Evolutionary conservation across 2,888 invertebrate species (phyloP).

Genomic region (Zaprionus obscuricornis): DNA sequence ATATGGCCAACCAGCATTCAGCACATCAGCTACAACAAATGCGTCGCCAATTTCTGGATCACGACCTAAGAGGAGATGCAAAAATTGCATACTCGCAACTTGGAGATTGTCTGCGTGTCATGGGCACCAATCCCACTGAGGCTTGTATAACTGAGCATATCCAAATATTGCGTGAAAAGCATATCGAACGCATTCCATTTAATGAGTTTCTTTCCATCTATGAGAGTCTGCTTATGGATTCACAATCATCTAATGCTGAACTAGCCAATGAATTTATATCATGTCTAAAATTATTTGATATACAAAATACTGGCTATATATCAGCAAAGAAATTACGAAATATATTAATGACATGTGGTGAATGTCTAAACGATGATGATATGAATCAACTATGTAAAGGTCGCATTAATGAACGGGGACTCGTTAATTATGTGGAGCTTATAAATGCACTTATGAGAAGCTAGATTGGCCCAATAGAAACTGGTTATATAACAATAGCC

Average conservation of each 20-base stretch:
- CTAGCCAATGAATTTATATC: conserved; percentile 31
- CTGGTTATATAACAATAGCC: too few relatives aligned
- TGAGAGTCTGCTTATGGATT: conserved; percentile 2
- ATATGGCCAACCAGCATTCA: conserved; percentile 24
- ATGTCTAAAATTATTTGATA: conserved; percentile 39
- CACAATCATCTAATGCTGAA: not conserved
- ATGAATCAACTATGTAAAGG: conserved; percentile 36
- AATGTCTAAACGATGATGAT: conserved; percentile 41
- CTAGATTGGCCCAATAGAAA: conserved; percentile 10
- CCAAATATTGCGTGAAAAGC: conserved; percentile 6
- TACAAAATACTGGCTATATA: conserved; percentile 43
- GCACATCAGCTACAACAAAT: conserved; percentile 23
- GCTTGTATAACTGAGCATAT: conserved; percentile 27
- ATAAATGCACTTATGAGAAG: conserved; percentile 25
- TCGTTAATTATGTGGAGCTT: conserved; percentile 53
- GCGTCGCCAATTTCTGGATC: conserved; percentile 33
- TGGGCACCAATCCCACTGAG: conserved; percentile 60
- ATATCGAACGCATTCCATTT: conserved; percentile 51
- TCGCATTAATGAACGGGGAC: conserved; percentile 43
- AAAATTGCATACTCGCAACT: conserved; percentile 44
- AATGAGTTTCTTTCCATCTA: conserved; percentile 48
- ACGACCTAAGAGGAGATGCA: conserved; percentile 40
- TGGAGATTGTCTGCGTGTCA: conserved; percentile 54
- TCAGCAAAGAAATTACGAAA: conserved; percentile 33
- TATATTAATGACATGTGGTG: conserved; percentile 37